Evolutionary conservation across 2,888 invertebrate species (phyloP), one percentile per base, ranked within the genome.

Genomic region (Drosophila rellima): DNA sequence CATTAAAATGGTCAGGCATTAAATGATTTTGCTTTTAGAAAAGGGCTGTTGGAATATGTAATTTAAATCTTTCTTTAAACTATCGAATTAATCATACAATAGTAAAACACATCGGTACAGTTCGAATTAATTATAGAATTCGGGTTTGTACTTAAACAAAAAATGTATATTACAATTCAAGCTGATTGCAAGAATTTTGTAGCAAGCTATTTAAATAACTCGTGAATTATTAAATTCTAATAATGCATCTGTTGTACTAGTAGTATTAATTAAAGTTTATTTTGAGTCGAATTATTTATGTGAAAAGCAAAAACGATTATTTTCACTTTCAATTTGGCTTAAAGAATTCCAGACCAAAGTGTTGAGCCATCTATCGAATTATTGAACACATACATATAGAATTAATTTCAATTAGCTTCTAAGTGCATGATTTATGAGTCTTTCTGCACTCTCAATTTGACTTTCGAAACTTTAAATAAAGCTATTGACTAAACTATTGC

Each of bases 401-500:
- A 37, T 37, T 37, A 15, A 37, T 37, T 37, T 37, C 37, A 37
- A 37, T 39, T 39, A 39, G 15, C 17, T 23, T 15, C 29, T 11
- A 26, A 29, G 13, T 54, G 18, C 7, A n/a, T 54, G 29, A 17
- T 42, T 17, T 15, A 39, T 50, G 15, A 23, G 6, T 13, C 17
- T 39, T 31, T 31, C 10, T 11, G 15, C 15, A 37, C 23, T 3
- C 37, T 3, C 11, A 37, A 51, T 37, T n/a, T 11, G 15, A 15
- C 50, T 50, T 35, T 33, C 11, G 8, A 45, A n/a, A 26, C 2
- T n/a, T 4, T 2, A 35, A 4, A 35, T 6, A 13, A 37, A 31
- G 42, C 13, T 40, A 18, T 31, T n/a, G 23, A 56, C n/a, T 20
- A 35, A 60, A 52, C 54, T 44, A 61, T 61, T 44, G 60, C 26